Percentiles rank a stretch among this genome's conserved stretches.
These are phyloP conservation scores for Babyrousa celebensis DNA, from an alignment of 2,797 vertebrate species.

Conservation along the genomic window DNA sequence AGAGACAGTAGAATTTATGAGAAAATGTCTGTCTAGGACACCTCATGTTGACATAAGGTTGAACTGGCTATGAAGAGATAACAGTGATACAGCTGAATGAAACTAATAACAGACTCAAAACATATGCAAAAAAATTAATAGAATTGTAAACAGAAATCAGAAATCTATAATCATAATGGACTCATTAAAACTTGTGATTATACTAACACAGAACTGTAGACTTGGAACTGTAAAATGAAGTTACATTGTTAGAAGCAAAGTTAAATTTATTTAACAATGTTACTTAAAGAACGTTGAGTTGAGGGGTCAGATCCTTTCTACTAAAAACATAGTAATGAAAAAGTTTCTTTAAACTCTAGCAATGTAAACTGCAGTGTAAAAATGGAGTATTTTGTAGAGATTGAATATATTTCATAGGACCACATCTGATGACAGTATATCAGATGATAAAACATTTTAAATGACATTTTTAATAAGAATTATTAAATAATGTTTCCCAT, in stretches of 20 bases:
- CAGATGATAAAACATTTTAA: neutral
- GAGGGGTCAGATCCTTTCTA: neutral
- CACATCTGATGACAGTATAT: neutral
- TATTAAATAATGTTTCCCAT: neutral
- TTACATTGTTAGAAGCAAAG: conserved; percentile 5
- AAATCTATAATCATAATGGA: neutral
- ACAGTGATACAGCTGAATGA: neutral
- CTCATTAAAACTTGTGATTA: neutral
- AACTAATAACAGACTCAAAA: neutral
- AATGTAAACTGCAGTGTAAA: neutral
- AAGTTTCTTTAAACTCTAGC: neutral
- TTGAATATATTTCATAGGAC: neutral
- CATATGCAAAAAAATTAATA: neutral
- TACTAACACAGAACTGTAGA: neutral
- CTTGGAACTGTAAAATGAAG: neutral
- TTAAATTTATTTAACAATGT: neutral
- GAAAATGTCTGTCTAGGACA: neutral
- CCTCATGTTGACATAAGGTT: neutral
- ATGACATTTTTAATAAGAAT: neutral
- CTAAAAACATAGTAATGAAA: neutral
- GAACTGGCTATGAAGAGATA: neutral
- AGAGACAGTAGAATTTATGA: neutral
- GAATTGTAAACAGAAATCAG: neutral
- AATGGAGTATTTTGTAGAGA: neutral
- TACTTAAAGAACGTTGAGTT: conserved; percentile 13